Base-by-base conservation (phyloP, 2,797 vertebrate species). In the Ciconia nigra region DNA sequence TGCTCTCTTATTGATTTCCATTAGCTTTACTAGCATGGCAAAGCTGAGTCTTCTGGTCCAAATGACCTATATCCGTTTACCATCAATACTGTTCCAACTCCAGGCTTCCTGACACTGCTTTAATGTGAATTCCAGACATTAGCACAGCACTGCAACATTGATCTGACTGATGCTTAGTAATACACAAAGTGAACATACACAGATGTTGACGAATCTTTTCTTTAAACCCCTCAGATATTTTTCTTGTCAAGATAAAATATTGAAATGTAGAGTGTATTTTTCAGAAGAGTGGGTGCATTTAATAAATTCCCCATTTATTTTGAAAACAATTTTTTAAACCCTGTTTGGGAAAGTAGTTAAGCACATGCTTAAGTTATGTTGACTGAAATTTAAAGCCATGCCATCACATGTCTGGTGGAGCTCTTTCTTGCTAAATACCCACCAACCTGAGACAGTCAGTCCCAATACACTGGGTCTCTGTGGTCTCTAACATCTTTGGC, bases 41-140 rank as follows among this genome's bases (percentile, higher is more conserved):
- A 89, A 57, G 83, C 41, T 90, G 62, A 95, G 46, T 74, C 65
- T 96, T 74, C 46, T 94, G 69, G 72, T 63, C 66, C 65, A 94
- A 70, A 90, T 90, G 83, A 94, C 70, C 88, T 93, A 81, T 89
- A 93, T 96, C 93, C 84, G 44, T 95, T 97, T 96, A 87, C 91
- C 61, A 83, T 97, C 95, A 94, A 82, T 89, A 91, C n/a, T 41
- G 11, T 73, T 95, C 86, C 54, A 95, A 44, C 51, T 92, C 41
- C 54, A 93, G 58, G 47, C 70, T 96, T 96, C 63, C 85, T 96
- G 92, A 97, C 74, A 94, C 46, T 35, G 3, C 73, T 95, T 85
- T 95, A 97, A 96, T 90, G 80, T 92, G 85, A 89, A 95, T 89
- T 93, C 91, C 96, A 98, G 93, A 97, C 93, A 67, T 94, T 62